Evolutionary conservation across 1,140 invertebrate genomes (phyloP).

Genomic region (Apocrypta bakeri): DNA sequence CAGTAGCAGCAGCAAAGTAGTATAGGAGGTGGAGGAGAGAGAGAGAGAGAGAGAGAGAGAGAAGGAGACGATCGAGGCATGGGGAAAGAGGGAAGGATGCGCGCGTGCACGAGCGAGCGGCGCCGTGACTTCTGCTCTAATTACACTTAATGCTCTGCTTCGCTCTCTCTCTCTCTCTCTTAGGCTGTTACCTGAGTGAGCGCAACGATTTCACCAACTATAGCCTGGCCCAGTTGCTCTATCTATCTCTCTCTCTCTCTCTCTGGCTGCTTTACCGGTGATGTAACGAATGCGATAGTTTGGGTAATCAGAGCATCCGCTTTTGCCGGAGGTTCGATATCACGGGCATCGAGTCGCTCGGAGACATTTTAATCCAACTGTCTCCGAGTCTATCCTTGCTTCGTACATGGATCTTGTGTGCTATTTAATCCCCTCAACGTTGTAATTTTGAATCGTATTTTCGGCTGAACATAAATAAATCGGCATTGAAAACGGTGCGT

Average conservation of each 20-base stretch:
- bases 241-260: neutral
- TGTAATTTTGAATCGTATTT: too few relatives aligned
- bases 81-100: conserved; percentile 22
- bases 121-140: conserved; percentile 54
- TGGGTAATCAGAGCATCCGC: conserved; percentile 51
- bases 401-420: too few relatives aligned
- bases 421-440: too few relatives aligned
- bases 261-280: neutral
- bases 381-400: neutral
- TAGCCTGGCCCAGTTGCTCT: neutral
- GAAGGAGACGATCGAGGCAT: conserved; percentile 2
- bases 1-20: too few relatives aligned
- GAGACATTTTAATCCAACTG: neutral
- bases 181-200: neutral
- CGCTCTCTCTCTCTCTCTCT: conserved; percentile 2
- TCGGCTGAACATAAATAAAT: too few relatives aligned
- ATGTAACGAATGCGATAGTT: conserved; percentile 49
- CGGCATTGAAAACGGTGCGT: too few relatives aligned
- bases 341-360: neutral
- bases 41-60: too few relatives aligned
- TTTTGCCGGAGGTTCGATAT: neutral
- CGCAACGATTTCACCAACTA: conserved; percentile 3
- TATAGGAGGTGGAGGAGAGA: neutral
- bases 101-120: conserved; percentile 51
- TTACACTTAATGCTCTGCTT: conserved; percentile 56